Evolutionary conservation across 2,888 invertebrate species (phyloP).

Genomic region (Callyntrura sp.): DNA sequence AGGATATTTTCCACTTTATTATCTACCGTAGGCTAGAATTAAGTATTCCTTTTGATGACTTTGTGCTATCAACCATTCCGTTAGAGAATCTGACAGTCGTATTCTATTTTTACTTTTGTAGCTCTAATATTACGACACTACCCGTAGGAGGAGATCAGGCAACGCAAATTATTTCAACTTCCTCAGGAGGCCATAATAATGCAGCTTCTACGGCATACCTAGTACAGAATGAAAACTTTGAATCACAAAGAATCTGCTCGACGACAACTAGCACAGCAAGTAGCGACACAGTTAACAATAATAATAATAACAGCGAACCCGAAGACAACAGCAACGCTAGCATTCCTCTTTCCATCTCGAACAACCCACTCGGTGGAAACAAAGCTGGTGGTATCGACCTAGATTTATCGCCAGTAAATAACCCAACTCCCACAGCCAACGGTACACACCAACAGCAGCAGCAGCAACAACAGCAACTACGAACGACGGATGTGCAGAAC

Average conservation of each 20-base stretch:
- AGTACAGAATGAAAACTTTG: slow-evolving; percentile 78
- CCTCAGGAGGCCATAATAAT: slow-evolving; percentile 69
- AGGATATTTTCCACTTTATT: too few species aligned
- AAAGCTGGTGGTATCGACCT: slow-evolving; percentile 63
- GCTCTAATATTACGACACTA: slow-evolving; percentile 60
- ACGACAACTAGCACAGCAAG: slow-evolving; percentile 56
- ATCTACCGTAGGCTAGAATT: too few species aligned
- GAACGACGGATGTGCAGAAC: slow-evolving; percentile 63
- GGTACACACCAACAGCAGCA: slow-evolving; percentile 53
- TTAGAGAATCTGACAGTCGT: not conserved
- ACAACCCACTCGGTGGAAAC: slow-evolving; percentile 46
- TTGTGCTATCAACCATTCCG: too few species aligned
- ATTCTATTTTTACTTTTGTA: slow-evolving; percentile 36
- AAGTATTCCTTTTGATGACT: too few species aligned
- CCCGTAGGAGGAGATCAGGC: slow-evolving; percentile 64
- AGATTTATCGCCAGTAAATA: slow-evolving; percentile 74
- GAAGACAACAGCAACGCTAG: slow-evolving; percentile 60
- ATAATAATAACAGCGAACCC: slow-evolving; percentile 68
- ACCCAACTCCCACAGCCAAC: slow-evolving; percentile 59
- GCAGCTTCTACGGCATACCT: slow-evolving; percentile 54
- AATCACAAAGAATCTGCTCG: slow-evolving; percentile 69
- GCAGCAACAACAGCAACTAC: slow-evolving; percentile 32
- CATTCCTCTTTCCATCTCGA: slow-evolving; percentile 55
- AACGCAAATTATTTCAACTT: slow-evolving; percentile 68
- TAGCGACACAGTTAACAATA: slow-evolving; percentile 80